A percentile compares a stretch with the other conserved stretches of the same genome.
phyloP scores from a whole-genome alignment of 2,888 invertebrate genomes.

The Kryphioiulus occultus region DNA sequence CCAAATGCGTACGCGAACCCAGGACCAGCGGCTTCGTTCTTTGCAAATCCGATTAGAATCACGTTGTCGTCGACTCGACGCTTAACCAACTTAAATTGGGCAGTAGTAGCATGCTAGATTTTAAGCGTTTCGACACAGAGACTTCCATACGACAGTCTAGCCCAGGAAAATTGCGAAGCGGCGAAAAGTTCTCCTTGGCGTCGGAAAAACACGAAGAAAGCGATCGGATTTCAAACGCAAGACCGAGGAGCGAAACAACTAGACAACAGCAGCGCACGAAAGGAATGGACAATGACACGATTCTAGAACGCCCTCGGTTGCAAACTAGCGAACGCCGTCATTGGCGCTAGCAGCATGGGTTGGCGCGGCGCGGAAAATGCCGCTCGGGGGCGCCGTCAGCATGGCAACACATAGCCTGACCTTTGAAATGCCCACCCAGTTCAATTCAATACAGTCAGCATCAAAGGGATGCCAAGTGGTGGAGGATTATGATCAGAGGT shows the following conservation, averaged over 20 bases:
- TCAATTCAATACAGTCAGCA: too few species aligned
- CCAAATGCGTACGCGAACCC: neutral
- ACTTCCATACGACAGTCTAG: slow-evolving; percentile 18
- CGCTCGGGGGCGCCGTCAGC: neutral
- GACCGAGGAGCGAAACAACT: neutral
- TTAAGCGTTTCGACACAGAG: slow-evolving; percentile 25
- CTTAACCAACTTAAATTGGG: neutral
- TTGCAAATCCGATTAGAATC: slow-evolving; percentile 30
- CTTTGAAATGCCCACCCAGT: too few species aligned
- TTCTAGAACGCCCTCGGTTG: neutral
- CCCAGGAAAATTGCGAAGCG: neutral
- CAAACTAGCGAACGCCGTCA: neutral
- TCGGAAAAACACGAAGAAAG: neutral
- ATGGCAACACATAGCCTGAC: too few species aligned
- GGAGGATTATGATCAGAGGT: too few species aligned
- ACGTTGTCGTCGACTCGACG: slow-evolving; percentile 31
- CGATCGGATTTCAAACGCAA: neutral
- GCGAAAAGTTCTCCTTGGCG: neutral
- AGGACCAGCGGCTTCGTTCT: slow-evolving; percentile 30
- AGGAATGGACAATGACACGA: slow-evolving; percentile 1
- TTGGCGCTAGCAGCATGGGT: neutral
- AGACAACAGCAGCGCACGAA: neutral
- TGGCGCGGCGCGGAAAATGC: neutral
- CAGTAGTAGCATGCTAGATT: slow-evolving; percentile 9
- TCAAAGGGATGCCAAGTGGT: too few species aligned